Percentiles rank a stretch among this genome's conserved stretches.
Conservation (phyloP, 2,888 invertebrate species). For the Stictocephala bisonia region DNA sequence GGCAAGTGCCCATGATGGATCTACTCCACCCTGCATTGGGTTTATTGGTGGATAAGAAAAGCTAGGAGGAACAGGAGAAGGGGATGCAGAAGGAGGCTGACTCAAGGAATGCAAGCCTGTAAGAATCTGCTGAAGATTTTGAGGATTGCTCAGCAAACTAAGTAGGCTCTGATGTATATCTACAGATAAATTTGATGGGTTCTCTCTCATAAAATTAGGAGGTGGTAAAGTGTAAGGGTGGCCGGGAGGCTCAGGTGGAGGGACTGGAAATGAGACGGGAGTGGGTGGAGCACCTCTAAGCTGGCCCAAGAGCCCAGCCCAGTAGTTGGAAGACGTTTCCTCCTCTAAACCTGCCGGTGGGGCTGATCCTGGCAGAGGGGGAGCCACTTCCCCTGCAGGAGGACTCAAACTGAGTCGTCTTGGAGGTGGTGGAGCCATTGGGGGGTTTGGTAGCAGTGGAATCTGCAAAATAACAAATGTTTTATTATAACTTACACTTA, state of each 20-base stretch:
- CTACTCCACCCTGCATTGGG: conserved; percentile 42
- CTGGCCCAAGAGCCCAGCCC: conserved; percentile 42
- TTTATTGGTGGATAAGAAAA: conserved; percentile 43
- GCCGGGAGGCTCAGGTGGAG: conserved; percentile 32
- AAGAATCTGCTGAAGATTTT: conserved; percentile 62
- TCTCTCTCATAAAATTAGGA: conserved; percentile 40
- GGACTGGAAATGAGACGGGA: conserved; percentile 36
- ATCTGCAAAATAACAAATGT: no score
- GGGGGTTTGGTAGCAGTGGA: conserved; percentile 62
- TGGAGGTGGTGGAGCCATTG: conserved; percentile 19
- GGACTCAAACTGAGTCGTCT: conserved; percentile 55
- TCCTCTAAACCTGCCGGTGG: conserved; percentile 49
- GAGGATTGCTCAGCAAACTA: conserved; percentile 62
- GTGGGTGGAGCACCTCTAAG: conserved; percentile 33
- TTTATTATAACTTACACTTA: background rate
- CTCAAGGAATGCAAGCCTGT: conserved; percentile 54
- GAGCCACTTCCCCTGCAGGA: conserved; percentile 57
- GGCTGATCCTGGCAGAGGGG: conserved; percentile 42
- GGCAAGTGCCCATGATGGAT: conserved; percentile 41
- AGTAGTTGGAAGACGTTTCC: conserved; percentile 42
- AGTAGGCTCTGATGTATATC: conserved; percentile 63
- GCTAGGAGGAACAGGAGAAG: conserved; percentile 40
- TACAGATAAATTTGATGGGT: conserved; percentile 53
- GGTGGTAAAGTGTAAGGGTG: conserved; percentile 44
- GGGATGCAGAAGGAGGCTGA: conserved; percentile 17